Percentiles rank a stretch among this genome's conserved stretches.
Evolutionary conservation across 2,113 vertebrate genomes (phyloP).

Genomic region (Thryonomys swinderianus): DNA sequence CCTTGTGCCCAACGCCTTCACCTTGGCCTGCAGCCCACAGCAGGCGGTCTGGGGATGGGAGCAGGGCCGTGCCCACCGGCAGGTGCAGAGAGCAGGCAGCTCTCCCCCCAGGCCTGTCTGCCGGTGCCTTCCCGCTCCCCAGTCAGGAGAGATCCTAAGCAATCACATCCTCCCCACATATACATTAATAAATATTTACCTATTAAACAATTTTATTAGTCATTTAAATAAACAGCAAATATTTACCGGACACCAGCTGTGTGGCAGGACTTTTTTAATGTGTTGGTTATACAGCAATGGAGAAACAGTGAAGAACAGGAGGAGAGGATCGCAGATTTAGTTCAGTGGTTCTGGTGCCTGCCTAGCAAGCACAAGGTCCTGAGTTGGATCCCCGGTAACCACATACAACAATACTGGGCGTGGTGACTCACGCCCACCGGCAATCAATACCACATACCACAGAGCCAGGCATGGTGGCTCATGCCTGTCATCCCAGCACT

Average conservation of each 20-base stretch:
- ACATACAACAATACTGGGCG: no score
- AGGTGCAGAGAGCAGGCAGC: neutral
- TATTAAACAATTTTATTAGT: neutral
- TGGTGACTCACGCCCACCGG: no score
- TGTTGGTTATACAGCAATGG: neutral
- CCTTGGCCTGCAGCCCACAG: neutral
- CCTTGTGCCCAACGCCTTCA: accelerated
- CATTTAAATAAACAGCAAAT: constrained; percentile 26
- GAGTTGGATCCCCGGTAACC: no score
- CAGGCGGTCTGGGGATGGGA: no score
- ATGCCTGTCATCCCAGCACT: no score
- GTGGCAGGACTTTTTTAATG: neutral
- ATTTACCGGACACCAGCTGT: neutral
- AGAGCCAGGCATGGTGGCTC: no score
- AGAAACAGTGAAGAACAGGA: neutral
- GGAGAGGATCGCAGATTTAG: no score
- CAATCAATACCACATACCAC: no score
- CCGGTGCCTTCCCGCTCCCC: neutral
- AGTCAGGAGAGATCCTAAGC: neutral
- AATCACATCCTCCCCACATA: neutral
- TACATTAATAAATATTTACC: neutral
- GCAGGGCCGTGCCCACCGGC: neutral
- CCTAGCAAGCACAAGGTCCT: no score
- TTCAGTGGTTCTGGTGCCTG: no score
- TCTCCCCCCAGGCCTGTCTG: accelerated